Evolutionary conservation across 1,140 invertebrate species (phyloP).

Genomic region (Cherax quadricarinatus): DNA sequence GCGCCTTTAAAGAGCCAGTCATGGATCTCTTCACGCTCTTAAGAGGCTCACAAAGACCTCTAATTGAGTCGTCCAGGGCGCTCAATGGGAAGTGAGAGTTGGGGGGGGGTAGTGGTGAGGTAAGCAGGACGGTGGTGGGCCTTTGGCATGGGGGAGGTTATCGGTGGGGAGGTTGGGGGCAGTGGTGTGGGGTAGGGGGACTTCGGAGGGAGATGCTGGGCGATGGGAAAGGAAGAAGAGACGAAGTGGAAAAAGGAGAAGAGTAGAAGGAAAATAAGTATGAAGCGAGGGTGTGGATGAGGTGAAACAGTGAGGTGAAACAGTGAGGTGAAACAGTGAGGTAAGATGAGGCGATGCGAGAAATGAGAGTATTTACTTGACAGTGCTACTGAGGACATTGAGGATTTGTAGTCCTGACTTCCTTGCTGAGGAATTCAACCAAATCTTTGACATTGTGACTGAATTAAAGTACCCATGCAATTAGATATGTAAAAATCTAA

Average conservation of each 20-base stretch:
- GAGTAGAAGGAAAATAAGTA: not conserved
- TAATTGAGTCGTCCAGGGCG: conserved; percentile 27
- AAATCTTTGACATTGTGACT: no score
- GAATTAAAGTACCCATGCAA: no score
- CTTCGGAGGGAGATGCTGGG: not conserved
- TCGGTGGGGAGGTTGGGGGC: not conserved
- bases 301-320: no score
- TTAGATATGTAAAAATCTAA: no score
- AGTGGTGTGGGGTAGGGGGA: no score
- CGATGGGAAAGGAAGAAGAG: not conserved
- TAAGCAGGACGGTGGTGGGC: not conserved
- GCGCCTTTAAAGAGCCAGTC: not conserved
- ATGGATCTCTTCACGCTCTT: conserved; percentile 21
- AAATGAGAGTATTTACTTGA: no score
- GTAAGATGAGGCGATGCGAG: not conserved
- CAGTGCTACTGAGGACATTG: no score
- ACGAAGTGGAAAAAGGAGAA: not conserved
- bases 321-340: no score
- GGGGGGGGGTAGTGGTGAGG: not conserved
- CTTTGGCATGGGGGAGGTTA: not conserved
- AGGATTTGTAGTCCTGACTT: no score
- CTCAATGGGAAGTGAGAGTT: not conserved
- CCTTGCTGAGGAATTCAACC: no score
- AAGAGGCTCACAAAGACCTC: conserved; percentile 6
- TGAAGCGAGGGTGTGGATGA: not conserved